Evolutionary conservation across 1,140 invertebrate species (phyloP).

Genomic region (Lepidurus arcticus): DNA sequence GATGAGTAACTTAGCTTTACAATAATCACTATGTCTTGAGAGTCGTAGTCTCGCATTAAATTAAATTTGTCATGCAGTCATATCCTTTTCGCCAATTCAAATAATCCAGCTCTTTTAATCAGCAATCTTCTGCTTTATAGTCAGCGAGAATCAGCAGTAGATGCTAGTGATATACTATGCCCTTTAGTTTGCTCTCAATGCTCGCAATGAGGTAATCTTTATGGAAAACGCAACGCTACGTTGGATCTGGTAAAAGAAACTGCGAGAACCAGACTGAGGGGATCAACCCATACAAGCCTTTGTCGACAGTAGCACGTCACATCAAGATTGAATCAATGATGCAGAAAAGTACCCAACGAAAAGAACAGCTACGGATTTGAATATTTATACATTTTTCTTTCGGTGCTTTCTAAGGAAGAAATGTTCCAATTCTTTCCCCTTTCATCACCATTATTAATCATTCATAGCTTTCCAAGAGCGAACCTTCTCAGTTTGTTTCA

Average conservation of each 20-base stretch:
- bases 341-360: not conserved
- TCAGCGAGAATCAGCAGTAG: too few species aligned
- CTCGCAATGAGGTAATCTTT: not conserved
- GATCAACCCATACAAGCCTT: not conserved
- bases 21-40: too few species aligned
- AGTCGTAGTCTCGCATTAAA: too few species aligned
- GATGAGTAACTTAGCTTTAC: too few species aligned
- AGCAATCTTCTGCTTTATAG: too few species aligned
- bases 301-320: not conserved
- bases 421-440: not conserved
- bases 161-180: too few species aligned
- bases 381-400: not conserved
- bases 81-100: too few species aligned
- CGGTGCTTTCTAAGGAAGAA: not conserved
- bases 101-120: too few species aligned
- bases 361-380: not conserved
- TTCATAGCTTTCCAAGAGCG: too few species aligned
- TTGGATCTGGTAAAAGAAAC: not conserved
- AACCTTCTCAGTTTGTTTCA: too few species aligned
- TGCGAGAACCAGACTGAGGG: not conserved
- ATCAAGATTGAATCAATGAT: conserved; percentile 3
- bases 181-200: not conserved
- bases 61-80: too few species aligned
- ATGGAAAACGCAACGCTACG: not conserved
- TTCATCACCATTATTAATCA: not conserved